These are phyloP conservation scores for Riparia riparia DNA, from an alignment of 2,113 vertebrate genomes.

Conservation along the genomic window DNA sequence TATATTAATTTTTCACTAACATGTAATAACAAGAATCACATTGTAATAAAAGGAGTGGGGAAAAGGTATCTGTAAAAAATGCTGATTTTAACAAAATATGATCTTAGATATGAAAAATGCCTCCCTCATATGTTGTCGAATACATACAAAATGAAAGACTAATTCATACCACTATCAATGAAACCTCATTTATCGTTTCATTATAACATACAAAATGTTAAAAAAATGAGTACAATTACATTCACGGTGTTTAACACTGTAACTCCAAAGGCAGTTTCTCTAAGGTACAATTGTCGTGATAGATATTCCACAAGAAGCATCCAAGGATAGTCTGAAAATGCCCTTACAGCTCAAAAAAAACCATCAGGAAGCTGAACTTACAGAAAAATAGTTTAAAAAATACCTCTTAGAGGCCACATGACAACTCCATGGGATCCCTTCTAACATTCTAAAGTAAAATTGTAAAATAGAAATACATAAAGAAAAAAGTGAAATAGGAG, in stretches of 20 bases:
- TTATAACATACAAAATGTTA: neutral
- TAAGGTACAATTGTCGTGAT: neutral
- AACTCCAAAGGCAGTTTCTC: neutral
- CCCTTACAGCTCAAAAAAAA: neutral
- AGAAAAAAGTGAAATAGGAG: neutral
- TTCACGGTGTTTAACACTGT: neutral
- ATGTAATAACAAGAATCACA: neutral
- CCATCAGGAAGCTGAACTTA: neutral
- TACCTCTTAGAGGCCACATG: neutral
- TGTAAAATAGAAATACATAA: neutral
- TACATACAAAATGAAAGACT: neutral
- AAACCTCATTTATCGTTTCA: neutral
- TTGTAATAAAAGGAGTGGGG: neutral
- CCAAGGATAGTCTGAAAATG: fast-evolving
- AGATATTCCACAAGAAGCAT: neutral
- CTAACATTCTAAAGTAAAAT: neutral
- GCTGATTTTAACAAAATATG: neutral
- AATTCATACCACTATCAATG: neutral
- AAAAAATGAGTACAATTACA: neutral
- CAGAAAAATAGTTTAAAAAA: neutral
- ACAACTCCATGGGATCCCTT: neutral
- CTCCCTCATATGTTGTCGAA: neutral
- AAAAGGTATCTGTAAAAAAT: neutral
- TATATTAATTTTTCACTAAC: neutral
- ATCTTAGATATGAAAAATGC: neutral